Conservation (phyloP, 2,113 vertebrate genomes). For the Muntiacus muntjak region DNA sequence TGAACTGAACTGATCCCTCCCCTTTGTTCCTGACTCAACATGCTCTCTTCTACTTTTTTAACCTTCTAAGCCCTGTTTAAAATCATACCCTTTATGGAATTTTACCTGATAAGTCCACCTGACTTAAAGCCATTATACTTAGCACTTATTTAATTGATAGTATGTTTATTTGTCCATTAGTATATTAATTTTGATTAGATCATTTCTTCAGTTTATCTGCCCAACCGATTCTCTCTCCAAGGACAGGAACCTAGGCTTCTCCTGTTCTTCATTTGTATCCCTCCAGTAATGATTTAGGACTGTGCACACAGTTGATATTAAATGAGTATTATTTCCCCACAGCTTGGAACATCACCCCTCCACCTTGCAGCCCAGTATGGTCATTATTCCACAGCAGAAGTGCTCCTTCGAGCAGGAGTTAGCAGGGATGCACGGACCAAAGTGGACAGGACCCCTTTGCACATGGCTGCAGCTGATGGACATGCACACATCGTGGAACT, state of each 20-base stretch:
- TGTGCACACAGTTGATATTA: not conserved
- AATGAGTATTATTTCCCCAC: not conserved
- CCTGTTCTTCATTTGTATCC: not conserved
- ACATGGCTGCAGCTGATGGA: conserved; percentile 93
- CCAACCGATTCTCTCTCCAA: not conserved
- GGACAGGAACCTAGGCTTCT: not conserved
- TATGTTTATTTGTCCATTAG: not conserved
- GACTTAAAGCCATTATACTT: conserved; percentile 13
- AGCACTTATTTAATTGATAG: not conserved
- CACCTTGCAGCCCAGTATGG: conserved; percentile 93
- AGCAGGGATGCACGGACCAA: conserved; percentile 95
- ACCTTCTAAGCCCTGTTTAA: not conserved
- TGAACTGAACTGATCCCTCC: not conserved
- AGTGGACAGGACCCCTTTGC: conserved; percentile 93
- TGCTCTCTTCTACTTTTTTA: not conserved
- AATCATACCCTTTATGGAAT: not conserved
- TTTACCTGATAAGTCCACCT: not conserved
- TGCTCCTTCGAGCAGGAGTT: conserved; percentile 91
- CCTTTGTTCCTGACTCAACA: not conserved
- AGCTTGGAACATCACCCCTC: conserved; percentile 93
- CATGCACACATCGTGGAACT: conserved; percentile 90
- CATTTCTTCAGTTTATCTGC: not conserved
- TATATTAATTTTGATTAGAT: not conserved
- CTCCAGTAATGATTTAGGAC: not conserved
- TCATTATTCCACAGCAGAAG: conserved; percentile 92